Conservation (phyloP, 2,888 invertebrate species). For the Vannuccia rotundouncinata region DNA sequence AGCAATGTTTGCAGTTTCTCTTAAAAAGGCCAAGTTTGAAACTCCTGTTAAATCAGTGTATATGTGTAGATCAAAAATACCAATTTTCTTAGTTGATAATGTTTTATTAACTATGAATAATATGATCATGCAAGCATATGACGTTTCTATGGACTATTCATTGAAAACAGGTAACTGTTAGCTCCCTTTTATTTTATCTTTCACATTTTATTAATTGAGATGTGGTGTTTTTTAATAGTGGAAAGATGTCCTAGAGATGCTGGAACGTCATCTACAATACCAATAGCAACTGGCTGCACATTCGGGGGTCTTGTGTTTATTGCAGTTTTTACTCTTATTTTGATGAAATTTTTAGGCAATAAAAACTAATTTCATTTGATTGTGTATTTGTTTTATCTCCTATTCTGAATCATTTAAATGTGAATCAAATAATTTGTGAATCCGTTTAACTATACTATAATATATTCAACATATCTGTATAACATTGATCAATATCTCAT, state of each 20-base stretch:
- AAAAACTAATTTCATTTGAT: background rate
- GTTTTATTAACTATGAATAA: background rate
- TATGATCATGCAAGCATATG: conserved; percentile 6
- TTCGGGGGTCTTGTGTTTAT: background rate
- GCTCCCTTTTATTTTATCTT: background rate
- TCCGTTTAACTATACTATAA: no score
- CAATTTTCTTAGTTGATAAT: background rate
- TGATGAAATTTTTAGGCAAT: background rate
- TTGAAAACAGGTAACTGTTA: background rate
- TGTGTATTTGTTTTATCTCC: background rate
- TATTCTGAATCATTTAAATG: no score
- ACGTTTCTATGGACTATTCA: background rate
- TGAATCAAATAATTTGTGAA: no score
- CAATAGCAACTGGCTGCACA: conserved; percentile 12
- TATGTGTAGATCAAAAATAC: background rate
- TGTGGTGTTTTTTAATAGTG: background rate
- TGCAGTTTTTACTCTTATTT: background rate
- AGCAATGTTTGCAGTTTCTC: background rate
- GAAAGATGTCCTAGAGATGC: background rate
- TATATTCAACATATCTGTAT: no score
- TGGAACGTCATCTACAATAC: background rate
- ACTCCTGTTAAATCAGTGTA: background rate
- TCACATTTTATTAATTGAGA: background rate
- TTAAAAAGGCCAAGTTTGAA: conserved; percentile 1
- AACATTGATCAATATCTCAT: background rate